phyloP scores from a whole-genome alignment of 2,888 invertebrate genomes.

The Clanis bilineata region DNA sequence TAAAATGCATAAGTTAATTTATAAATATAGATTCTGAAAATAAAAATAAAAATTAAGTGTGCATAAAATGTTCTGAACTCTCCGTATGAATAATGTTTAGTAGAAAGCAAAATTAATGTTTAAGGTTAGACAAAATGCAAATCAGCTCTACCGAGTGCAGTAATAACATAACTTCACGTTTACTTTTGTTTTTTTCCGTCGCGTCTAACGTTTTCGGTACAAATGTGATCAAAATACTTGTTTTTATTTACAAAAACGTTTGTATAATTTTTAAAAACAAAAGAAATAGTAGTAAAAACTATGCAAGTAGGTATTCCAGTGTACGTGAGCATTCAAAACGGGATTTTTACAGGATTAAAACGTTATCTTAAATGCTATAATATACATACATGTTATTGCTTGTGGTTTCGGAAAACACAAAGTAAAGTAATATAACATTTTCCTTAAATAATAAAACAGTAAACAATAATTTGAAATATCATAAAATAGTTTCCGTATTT shows the following conservation, averaged over 20 bases:
- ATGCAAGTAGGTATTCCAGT: background rate
- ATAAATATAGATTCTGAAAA: background rate
- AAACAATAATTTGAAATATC: background rate
- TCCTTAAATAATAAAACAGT: background rate
- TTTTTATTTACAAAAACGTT: background rate
- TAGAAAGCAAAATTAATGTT: constrained; percentile 14
- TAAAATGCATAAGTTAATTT: background rate
- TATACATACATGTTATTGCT: background rate
- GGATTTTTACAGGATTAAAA: background rate
- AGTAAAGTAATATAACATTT: background rate
- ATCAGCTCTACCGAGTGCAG: constrained; percentile 16
- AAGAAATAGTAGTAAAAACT: background rate
- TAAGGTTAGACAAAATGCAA: constrained; percentile 10
- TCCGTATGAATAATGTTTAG: constrained; percentile 6
- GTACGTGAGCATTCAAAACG: background rate
- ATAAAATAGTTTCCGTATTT: background rate
- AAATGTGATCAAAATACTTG: background rate
- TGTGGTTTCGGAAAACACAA: constrained; percentile 2
- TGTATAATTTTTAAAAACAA: background rate
- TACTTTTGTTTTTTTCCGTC: background rate
- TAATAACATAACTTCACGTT: background rate
- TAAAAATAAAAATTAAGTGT: background rate
- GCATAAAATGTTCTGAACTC: background rate
- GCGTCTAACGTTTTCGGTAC: background rate
- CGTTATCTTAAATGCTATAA: background rate